These are phyloP conservation scores for Tadarida brasiliensis DNA, from an alignment of 2,797 vertebrate genomes.

Conservation along the genomic window DNA sequence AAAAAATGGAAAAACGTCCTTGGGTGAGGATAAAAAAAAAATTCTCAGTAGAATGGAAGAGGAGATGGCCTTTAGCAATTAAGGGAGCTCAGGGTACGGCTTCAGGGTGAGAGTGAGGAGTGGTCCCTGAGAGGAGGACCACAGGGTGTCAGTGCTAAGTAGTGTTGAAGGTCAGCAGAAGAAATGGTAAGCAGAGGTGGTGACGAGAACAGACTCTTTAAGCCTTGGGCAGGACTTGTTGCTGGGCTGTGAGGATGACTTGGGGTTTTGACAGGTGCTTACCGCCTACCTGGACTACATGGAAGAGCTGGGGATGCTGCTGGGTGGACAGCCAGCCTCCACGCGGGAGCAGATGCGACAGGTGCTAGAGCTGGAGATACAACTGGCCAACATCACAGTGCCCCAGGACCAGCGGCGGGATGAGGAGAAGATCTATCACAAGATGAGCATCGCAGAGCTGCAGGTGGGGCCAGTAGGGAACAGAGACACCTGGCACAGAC, in stretches of 20 bases:
- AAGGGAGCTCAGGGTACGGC: background rate
- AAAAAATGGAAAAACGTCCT: no score
- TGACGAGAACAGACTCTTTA: background rate
- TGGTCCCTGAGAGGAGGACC: background rate
- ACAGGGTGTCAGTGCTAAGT: background rate
- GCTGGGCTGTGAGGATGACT: background rate
- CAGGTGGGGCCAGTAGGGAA: conserved; percentile 88
- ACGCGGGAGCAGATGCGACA: conserved; percentile 94
- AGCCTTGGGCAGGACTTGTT: background rate
- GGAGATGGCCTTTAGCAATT: background rate
- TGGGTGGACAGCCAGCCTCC: conserved; percentile 91
- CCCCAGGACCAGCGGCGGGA: conserved; percentile 97
- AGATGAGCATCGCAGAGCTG: conserved; percentile 94
- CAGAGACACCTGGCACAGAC: background rate
- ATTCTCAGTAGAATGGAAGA: background rate
- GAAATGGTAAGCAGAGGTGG: background rate
- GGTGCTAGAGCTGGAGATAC: conserved; percentile 94
- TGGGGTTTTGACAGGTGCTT: conserved; percentile 90
- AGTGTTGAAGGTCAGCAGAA: background rate
- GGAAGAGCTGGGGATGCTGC: conserved; percentile 95
- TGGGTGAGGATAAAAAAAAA: background rate
- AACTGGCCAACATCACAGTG: conserved; percentile 95
- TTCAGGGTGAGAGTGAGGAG: background rate
- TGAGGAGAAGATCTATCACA: conserved; percentile 98
- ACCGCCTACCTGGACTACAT: conserved; percentile 97